Evolutionary conservation across 2,113 vertebrate species (phyloP), one percentile per base, ranked within the genome.

Genomic region (Myrmophylax atrothorax): DNA sequence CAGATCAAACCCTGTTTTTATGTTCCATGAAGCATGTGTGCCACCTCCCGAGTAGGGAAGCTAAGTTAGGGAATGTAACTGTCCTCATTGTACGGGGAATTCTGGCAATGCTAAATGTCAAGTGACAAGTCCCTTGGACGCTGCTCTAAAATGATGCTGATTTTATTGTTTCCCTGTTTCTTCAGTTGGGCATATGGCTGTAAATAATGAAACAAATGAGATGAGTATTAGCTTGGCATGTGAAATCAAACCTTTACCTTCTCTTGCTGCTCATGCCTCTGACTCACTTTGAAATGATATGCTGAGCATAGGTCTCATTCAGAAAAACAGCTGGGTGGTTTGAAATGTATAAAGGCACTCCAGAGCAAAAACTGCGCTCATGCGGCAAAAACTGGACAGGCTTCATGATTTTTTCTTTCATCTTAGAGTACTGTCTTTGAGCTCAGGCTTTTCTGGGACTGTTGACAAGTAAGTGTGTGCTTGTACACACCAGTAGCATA

Each of bases 401-500:
- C 37, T 80, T 86, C 37, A 77, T 0, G 1, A 10, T 29, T 92
- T 87, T 85, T 50, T 6, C 26, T 80, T 72, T 56, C 14, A 8
- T 67, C n/a, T 47, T 80, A 19, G 52, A 58, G 35, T 29, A 33
- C 18, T 83, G 37, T 86, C 10, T 63, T 60, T 44, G 73, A 89
- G 37, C n/a, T n/a, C 47, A 67, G 73, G 44, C 55, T 89, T 78
- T 23, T 63, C 44, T 35, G 10, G 56, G 80, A 40, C 53, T 1
- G 0, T 33, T 58, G 81, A 42, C 60, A 75, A 44, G 38, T 19
- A 18, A 52, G 25, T 3, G 19, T 2, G 0, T 52, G 76, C 31
- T 74, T 1, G 2, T 59, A 18, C 31, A n/a, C 37, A 25, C 11
- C 1, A 0, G 10, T 49, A 17, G 22, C 40, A 63, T n/a, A 63